Evolutionary conservation across 2,888 invertebrate species (phyloP), one percentile per base, ranked within the genome.

Genomic region (Agrotis segetum): DNA sequence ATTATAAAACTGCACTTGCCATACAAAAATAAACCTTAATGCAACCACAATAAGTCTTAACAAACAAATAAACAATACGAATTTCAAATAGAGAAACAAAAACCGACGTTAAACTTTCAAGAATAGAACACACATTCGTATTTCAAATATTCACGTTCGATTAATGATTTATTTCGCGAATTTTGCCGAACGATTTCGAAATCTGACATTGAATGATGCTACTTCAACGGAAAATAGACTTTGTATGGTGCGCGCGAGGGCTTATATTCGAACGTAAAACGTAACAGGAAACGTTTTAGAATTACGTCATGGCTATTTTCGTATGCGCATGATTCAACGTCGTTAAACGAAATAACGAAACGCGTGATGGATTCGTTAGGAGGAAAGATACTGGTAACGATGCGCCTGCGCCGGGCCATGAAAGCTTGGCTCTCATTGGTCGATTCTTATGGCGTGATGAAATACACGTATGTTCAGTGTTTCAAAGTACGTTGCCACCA

Each of bases 341-440:
- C 86, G 86, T 86, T 86, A 80, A 74, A 86, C 85, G 87, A 56
- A 81, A 68, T 86, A 86, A 86, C 86, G 86, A 86, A 85, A 79
- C 72, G 68, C 55, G 11, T 81, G 64, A 76, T 71, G 61, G 58
- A 76, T 81, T 81, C 82, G 79, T 79, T 79, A 81, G 82, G 67
- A 55, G 46, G 55, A 60, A 67, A 55, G 6, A 73, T 7, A 59
- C 24, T 59, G 19, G 56, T 34, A 62, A 62, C 73, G 63, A 16
- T 34, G 4, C 40, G 40, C 4, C 29, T 40, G 40, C 40, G 40
- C 40, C 4, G 40, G 9, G 50, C 53, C 44, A 71, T 59, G 4
- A 64, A 60, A n/a, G 47, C 17, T 44, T 21, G 58, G 13, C 13
- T n/a, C n/a, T 55, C 9, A 74, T 77, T 78, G 58, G 78, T n/a